phyloP scores from a whole-genome alignment of 2,888 invertebrate species.

The Epirrhoe alternata region DNA sequence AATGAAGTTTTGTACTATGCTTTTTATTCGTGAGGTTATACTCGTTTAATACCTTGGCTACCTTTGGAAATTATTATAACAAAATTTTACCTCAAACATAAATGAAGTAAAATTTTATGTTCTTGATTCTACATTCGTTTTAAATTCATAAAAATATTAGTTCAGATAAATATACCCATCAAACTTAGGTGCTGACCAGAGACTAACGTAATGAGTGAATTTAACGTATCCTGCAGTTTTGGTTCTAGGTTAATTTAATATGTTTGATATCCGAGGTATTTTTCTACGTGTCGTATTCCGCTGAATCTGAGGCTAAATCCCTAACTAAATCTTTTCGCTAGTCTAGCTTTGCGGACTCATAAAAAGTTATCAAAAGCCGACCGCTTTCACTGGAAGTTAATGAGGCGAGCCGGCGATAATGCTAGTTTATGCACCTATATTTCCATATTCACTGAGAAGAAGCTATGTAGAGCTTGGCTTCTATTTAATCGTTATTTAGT shows the following conservation, averaged over 20 bases:
- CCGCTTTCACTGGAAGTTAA: constrained; percentile 71
- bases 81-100: too few relatives aligned
- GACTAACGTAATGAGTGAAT: background rate
- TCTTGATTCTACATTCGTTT: background rate
- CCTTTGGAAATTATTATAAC: background rate
- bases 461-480: constrained; percentile 9
- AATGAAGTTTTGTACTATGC: background rate
- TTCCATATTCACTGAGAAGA: constrained; percentile 29
- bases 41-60: background rate
- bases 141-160: background rate
- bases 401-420: constrained; percentile 73
- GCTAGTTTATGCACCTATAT: constrained; percentile 38
- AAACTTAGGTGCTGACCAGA: too few relatives aligned
- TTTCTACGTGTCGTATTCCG: constrained; percentile 31
- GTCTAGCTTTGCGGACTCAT: constrained; percentile 58
- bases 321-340: constrained; percentile 37
- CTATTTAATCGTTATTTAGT: background rate
- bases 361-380: constrained; percentile 72
- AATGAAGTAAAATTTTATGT: background rate
- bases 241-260: constrained; percentile 6
- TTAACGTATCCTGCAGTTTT: background rate
- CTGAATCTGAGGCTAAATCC: constrained; percentile 34
- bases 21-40: background rate
- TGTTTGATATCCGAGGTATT: constrained; percentile 20
- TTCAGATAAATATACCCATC: background rate